A percentile compares a stretch with the other conserved stretches of the same genome.
Conservation (phyloP, 2,888 invertebrate species). For the Dryadula phaetusa region DNA sequence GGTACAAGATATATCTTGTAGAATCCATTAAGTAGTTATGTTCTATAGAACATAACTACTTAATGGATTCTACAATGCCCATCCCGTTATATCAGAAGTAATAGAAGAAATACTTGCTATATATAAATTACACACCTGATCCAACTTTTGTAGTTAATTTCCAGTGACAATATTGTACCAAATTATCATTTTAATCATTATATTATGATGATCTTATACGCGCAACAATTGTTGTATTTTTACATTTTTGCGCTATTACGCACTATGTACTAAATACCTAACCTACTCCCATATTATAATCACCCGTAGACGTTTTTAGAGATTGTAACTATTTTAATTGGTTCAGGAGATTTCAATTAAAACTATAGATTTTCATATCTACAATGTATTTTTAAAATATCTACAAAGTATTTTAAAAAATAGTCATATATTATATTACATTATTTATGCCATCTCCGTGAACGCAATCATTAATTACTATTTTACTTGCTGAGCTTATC, state of each 20-base stretch:
- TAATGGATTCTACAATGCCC: too few species aligned
- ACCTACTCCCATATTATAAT: conserved; percentile 66
- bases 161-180: neutral
- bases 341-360: conserved; percentile 28
- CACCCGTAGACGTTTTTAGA: conserved; percentile 60
- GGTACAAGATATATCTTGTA: too few species aligned
- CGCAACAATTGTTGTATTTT: neutral
- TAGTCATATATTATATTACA: too few species aligned
- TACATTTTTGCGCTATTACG: conserved; percentile 15
- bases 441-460: too few species aligned
- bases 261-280: conserved; percentile 45
- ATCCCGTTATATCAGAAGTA: too few species aligned
- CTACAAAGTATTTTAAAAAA: neutral
- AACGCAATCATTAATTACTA: too few species aligned
- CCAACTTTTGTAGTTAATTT: neutral
- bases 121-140: too few species aligned
- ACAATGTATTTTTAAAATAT: neutral
- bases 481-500: too few species aligned
- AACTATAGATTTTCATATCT: neutral
- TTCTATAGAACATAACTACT: too few species aligned
- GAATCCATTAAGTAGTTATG: too few species aligned
- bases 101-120: too few species aligned
- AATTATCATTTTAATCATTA: neutral
- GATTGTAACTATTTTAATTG: conserved; percentile 35
- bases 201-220: too few species aligned